Evolutionary conservation across 2,113 vertebrate species (phyloP), one percentile per base, ranked within the genome.

Genomic region (Actenoides hombroni): DNA sequence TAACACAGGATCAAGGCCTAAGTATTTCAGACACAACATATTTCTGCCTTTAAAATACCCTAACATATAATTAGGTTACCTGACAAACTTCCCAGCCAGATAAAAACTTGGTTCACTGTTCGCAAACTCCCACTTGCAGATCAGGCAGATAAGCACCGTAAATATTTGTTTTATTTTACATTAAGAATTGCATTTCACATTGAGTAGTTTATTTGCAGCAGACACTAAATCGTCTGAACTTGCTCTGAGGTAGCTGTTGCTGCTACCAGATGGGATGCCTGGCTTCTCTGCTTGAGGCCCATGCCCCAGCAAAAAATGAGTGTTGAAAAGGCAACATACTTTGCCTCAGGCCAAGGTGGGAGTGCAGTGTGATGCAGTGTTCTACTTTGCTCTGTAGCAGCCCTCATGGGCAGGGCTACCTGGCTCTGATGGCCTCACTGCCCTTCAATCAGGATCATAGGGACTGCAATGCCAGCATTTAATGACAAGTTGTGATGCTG

Each of bases 91-190:
- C 95, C 79, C 92, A 24, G 5, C 35, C 35, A 93, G 96, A 95
- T 96, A 96, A 97, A 97, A 95, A 89, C 77, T 68, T 89, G 76
- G 83, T 96, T 97, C 87, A 49, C 87, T 84, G 75, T 91, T 93
- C 88, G 86, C 89, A 77, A 94, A 87, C 75, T 92, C 94, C 78
- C 79, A 95, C 78, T 94, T 92, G 51, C 70, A 92, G 89, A 94
- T 96, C 91, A 91, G 42, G 60, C 51, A 90, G 96, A 92, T 96
- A 95, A 91, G 80, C 69, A 91, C 60, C 77, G 83, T 93, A 96
- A 96, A 96, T 90, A 90, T 91, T 96, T 90, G 88, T 95, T 96
- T 97, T 88, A 93, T 95, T 95, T 95, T 95, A 93, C 91, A 87
- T 89, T 94, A 92, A 61, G 89, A 96, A 96, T 87, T 64, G 51